Evolutionary conservation across 1,140 invertebrate species (phyloP).

Genomic region (Chelonus insularis): DNA sequence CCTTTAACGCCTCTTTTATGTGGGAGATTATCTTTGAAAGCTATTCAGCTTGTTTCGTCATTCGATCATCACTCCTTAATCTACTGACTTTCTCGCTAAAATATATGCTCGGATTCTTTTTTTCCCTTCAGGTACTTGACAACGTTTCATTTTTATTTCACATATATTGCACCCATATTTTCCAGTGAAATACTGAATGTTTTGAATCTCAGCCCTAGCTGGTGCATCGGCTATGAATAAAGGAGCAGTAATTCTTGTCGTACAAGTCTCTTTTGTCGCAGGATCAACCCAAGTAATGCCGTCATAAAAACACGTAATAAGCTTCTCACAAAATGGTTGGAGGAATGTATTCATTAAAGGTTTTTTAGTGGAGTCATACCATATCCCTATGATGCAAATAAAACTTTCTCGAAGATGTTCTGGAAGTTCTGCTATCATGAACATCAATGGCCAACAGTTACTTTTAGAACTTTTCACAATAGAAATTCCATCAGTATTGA

Average conservation of each 20-base stretch:
- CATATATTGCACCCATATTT: constrained; percentile 20
- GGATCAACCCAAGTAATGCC: constrained; percentile 19
- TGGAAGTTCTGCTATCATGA: constrained; percentile 30
- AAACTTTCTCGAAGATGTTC: constrained; percentile 26
- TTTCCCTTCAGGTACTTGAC: neutral
- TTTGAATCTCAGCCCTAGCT: constrained; percentile 22
- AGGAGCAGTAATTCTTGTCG: constrained; percentile 16
- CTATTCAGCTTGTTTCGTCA: constrained; percentile 26
- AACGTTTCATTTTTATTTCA: neutral
- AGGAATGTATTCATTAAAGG: constrained; percentile 25
- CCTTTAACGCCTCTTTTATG: constrained; percentile 32
- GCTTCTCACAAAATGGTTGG: constrained; percentile 12
- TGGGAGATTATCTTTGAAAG: constrained; percentile 4
- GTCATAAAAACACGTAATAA: constrained; percentile 12
- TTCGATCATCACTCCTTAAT: constrained; percentile 25
- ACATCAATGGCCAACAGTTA: constrained; percentile 32
- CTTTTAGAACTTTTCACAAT: constrained; percentile 26
- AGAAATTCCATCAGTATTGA: constrained; percentile 30
- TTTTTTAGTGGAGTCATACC: constrained; percentile 24
- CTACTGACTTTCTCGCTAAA: constrained; percentile 9
- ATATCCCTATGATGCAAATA: constrained; percentile 23
- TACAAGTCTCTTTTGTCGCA: neutral
- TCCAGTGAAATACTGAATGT: constrained; percentile 22
- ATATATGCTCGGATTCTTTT: neutral
- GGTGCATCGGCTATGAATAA: constrained; percentile 26